These are phyloP conservation scores for Cochlearius cochlearius DNA, from an alignment of 2,113 vertebrate genomes.

Conservation along the genomic window DNA sequence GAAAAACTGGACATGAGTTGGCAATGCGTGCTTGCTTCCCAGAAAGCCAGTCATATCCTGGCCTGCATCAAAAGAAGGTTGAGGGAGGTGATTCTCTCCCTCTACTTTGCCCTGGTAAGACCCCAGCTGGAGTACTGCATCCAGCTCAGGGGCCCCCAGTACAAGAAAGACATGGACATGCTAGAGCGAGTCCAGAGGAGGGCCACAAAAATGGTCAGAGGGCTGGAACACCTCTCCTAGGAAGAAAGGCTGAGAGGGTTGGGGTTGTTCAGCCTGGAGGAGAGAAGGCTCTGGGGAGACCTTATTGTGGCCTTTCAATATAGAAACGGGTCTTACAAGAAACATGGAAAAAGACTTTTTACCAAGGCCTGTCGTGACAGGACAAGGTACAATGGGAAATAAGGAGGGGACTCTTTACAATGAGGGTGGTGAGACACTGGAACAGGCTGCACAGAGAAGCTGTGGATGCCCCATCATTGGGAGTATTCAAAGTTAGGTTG, in stretches of 20 bases:
- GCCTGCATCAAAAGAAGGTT: no score
- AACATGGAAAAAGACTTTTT: not conserved
- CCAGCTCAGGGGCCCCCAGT: no score
- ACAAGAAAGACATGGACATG: accelerated
- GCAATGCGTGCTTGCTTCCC: no score
- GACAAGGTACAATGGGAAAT: no score
- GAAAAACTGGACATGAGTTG: no score
- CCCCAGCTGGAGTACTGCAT: not conserved
- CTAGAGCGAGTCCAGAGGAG: not conserved
- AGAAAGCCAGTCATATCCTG: no score
- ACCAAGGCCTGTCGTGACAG: not conserved
- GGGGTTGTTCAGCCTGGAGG: not conserved
- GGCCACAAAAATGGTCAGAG: accelerated
- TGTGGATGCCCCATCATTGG: not conserved
- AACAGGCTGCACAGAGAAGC: not conserved
- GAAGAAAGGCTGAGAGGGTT: not conserved
- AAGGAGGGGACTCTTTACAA: not conserved
- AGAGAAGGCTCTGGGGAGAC: not conserved
- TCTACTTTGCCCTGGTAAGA: no score
- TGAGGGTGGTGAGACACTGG: no score
- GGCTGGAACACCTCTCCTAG: not conserved
- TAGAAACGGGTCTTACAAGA: not conserved
- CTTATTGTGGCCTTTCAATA: no score
- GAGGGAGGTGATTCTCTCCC: no score
- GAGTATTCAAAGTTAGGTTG: not conserved